Conservation (phyloP, 2,888 invertebrate species). For the Cataglyphis altisquamis region DNA sequence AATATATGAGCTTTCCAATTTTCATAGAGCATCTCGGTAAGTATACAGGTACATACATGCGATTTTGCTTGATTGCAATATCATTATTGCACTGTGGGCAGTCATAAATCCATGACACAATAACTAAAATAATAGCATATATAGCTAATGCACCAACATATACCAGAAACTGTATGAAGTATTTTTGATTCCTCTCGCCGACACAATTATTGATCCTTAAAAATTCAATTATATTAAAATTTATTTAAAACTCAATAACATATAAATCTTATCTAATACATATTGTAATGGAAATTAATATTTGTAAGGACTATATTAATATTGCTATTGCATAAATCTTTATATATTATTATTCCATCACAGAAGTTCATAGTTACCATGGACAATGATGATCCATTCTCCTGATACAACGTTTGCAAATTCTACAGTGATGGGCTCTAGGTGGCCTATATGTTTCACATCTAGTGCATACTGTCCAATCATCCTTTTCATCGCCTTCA, state of each 20-base stretch:
- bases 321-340: not conserved
- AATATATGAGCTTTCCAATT: slow-evolving; percentile 40
- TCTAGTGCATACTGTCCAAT: slow-evolving; percentile 93
- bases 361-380: slow-evolving; percentile 86
- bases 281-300: not conserved
- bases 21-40: slow-evolving; percentile 18
- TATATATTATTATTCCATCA: slow-evolving; percentile 34
- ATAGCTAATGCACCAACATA: slow-evolving; percentile 91
- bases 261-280: not conserved
- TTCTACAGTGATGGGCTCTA: slow-evolving; percentile 95
- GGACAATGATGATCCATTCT: slow-evolving; percentile 96
- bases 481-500: slow-evolving; percentile 87
- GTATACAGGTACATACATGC: slow-evolving; percentile 89
- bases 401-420: slow-evolving; percentile 93
- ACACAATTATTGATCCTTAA: slow-evolving; percentile 96
- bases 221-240: slow-evolving; percentile 50
- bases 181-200: slow-evolving; percentile 96
- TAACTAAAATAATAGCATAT: slow-evolving; percentile 91
- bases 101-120: slow-evolving; percentile 91
- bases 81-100: slow-evolving; percentile 90
- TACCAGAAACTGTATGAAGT: slow-evolving; percentile 95
- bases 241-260: slow-evolving; percentile 1
- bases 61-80: slow-evolving; percentile 90
- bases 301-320: not conserved
- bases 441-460: slow-evolving; percentile 95